These are phyloP conservation scores for Chalcosyrphus nemorum DNA, from an alignment of 2,888 invertebrate genomes.

Conservation along the genomic window DNA sequence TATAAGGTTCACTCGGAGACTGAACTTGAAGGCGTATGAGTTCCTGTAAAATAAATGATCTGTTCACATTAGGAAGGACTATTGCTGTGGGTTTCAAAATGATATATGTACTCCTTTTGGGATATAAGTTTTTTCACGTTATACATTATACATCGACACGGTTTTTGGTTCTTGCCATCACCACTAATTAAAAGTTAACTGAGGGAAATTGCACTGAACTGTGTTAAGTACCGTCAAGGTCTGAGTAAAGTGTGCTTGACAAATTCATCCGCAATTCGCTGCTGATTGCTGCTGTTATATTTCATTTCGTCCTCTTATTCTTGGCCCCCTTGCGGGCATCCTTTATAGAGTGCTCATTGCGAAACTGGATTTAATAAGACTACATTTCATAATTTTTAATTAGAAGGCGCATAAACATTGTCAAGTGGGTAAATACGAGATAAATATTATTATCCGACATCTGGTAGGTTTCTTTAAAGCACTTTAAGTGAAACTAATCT, in stretches of 20 bases:
- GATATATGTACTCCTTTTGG: neutral
- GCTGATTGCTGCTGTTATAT: conserved; percentile 47
- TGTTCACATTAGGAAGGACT: neutral
- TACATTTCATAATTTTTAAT: conserved; percentile 64
- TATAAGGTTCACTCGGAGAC: conserved; percentile 40
- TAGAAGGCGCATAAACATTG: conserved; percentile 66
- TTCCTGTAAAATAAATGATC: conserved; percentile 52
- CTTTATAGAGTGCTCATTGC: conserved; percentile 69
- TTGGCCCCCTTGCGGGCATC: conserved; percentile 40
- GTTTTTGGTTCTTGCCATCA: neutral
- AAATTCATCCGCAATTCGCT: conserved; percentile 67
- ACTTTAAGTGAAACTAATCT: conserved; percentile 66
- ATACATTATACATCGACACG: neutral
- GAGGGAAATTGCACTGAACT: conserved; percentile 25
- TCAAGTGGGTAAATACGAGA: conserved; percentile 68
- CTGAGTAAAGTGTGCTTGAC: conserved; percentile 61
- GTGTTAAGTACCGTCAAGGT: conserved; percentile 72
- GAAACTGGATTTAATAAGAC: conserved; percentile 69
- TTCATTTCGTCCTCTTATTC: conserved; percentile 27
- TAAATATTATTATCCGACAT: conserved; percentile 60
- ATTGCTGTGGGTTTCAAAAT: neutral
- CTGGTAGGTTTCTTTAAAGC: conserved; percentile 33
- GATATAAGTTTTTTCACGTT: neutral
- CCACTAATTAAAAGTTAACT: conserved; percentile 51
- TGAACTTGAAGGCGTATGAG: conserved; percentile 43